Base-by-base conservation (phyloP, 2,888 invertebrate genomes). In the Vannuccia rotundouncinata region DNA sequence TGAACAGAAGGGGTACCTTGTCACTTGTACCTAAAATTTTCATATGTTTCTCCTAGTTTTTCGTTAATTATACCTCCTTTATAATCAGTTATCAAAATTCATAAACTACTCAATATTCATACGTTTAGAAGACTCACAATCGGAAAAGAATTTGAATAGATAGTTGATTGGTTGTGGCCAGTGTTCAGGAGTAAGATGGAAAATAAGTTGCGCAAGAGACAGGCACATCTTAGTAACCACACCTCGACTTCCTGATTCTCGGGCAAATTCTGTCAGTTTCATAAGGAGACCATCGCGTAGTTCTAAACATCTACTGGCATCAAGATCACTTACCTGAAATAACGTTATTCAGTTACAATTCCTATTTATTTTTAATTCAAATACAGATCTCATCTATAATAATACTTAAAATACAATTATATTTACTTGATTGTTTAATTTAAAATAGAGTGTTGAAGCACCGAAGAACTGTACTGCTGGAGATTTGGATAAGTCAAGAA, bases 401-500 rank as follows among this genome's bases (percentile, higher is more conserved):
- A 17, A 10, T 5, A 45, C 17, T 45, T 10, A 17, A 45, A 45
- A 45, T 45, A 45, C 17, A 45, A 17, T 10, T 45, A 45, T 10
- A 45, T 45, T 66, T 28, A 79, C 74, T 59, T 82, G 81, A 22
- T 82, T 79, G 0, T 73, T 79, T 29, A 82, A 74, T 82, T 82
- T 82, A 45, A 79, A 78, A 74, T 76, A 82, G 17, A 82, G 28
- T 29, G 82, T 79, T 59, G 75, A 77, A 59, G 82, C 82, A 25
- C 82, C 82, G 25, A 82, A 82, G 73, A 82, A 82, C 59, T 82
- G 82, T 29, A 82, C 80, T 75, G 66, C 79, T 29, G 45, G 45
- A 1, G 82, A 78, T 59, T 82, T 82, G 13, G 25, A 79, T 31
- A 59, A 76, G 22, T 80, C 74, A 28, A 82, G 73, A 17, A 82